These are phyloP conservation scores for Gonocerus acuteangulatus DNA, from an alignment of 2,888 invertebrate species.

Conservation along the genomic window DNA sequence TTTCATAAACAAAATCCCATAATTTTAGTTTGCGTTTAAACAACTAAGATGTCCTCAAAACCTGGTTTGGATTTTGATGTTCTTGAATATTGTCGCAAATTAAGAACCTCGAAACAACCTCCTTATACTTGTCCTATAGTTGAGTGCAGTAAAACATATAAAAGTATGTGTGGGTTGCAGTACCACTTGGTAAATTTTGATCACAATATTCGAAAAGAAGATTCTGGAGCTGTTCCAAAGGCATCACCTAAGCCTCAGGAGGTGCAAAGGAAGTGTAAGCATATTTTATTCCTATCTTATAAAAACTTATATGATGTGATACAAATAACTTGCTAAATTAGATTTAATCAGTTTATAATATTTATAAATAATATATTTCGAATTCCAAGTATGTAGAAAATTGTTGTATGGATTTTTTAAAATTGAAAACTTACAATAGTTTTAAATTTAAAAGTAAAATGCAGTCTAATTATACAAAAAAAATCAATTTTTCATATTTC, in stretches of 20 bases:
- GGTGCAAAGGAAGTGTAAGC: constrained; percentile 28
- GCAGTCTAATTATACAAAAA: too few species aligned
- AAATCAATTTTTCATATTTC: too few species aligned
- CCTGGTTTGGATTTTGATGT: constrained; percentile 83
- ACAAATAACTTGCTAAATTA: not conserved
- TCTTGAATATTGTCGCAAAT: constrained; percentile 73
- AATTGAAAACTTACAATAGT: too few species aligned
- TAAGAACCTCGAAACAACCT: constrained; percentile 68
- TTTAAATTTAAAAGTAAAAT: too few species aligned
- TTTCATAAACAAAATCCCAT: too few species aligned
- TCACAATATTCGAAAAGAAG: constrained; percentile 58
- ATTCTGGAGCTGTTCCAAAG: not conserved
- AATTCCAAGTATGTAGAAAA: too few species aligned
- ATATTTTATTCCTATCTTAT: not conserved
- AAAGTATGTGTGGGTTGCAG: constrained; percentile 76
- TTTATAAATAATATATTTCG: too few species aligned
- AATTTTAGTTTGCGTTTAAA: too few species aligned
- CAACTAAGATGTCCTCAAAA: constrained; percentile 38
- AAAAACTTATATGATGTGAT: not conserved
- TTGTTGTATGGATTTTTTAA: too few species aligned
- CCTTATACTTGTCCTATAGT: constrained; percentile 81
- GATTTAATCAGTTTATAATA: not conserved
- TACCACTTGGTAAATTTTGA: constrained; percentile 79
- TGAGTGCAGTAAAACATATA: constrained; percentile 77
- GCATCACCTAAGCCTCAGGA: not conserved